phyloP scores from a whole-genome alignment of 2,113 vertebrate genomes.

The Zosterops lateralis region DNA sequence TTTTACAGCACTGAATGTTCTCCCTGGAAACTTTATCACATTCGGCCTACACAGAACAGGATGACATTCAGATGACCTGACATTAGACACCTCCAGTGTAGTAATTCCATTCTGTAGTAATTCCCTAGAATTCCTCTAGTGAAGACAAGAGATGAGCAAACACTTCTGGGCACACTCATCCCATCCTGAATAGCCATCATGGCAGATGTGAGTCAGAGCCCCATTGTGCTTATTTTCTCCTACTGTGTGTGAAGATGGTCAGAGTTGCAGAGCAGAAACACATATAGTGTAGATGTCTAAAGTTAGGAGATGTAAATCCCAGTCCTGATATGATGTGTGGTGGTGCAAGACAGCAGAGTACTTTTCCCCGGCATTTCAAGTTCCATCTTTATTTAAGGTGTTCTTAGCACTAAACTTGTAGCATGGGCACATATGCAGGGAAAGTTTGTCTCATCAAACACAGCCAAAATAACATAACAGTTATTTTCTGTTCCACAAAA shows the following conservation, averaged over 20 bases:
- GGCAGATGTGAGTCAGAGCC: background rate
- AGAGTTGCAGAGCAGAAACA: background rate
- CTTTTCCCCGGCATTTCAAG: background rate
- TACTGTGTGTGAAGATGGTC: rapidly evolving
- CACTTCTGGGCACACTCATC: background rate
- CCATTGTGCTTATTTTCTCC: background rate
- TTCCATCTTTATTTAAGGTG: background rate
- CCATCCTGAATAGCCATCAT: background rate
- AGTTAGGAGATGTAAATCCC: background rate
- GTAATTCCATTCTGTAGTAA: background rate
- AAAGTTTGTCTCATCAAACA: background rate
- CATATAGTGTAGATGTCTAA: background rate
- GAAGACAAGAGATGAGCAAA: background rate
- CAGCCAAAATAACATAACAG: background rate
- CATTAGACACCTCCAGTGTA: background rate
- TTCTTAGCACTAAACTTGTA: background rate
- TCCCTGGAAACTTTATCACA: background rate
- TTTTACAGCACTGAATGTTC: background rate
- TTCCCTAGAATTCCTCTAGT: background rate
- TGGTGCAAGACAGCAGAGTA: background rate
- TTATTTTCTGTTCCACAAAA: slow-evolving; percentile 11
- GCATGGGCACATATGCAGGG: background rate
- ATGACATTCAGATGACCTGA: background rate
- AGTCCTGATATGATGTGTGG: background rate
- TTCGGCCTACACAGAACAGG: background rate